Evolutionary conservation across 2,113 vertebrate species (phyloP).

Genomic region (Phylloscopus whistleri): DNA sequence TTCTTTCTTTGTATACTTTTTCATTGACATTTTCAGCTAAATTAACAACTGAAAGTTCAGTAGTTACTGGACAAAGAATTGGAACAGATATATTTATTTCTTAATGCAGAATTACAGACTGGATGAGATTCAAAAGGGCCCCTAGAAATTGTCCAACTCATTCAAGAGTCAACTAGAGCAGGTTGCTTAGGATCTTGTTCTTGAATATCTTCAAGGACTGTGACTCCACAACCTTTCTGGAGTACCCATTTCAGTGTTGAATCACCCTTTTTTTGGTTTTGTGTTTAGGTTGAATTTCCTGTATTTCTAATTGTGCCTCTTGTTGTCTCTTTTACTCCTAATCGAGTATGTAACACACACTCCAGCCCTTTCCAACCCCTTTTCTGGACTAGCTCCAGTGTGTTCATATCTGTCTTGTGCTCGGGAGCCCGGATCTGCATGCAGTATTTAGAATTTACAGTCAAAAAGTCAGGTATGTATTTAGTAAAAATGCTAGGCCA

Average conservation of each 20-base stretch:
- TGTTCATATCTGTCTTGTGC: neutral
- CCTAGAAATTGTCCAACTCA: neutral
- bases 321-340: neutral
- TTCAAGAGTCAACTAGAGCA: neutral
- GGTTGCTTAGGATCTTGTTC: neutral
- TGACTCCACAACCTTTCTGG: neutral
- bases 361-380: neutral
- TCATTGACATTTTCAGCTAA: neutral
- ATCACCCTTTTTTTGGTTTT: neutral
- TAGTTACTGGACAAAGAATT: neutral
- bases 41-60: neutral
- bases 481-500: neutral
- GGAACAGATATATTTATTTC: neutral
- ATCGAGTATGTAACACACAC: neutral
- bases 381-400: neutral
- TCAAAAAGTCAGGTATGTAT: neutral
- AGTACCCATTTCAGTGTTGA: neutral
- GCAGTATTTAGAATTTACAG: accelerated
- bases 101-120: neutral
- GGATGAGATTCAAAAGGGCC: neutral
- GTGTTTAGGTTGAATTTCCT: neutral
- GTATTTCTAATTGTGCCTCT: neutral
- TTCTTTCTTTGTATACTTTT: neutral
- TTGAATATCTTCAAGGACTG: neutral
- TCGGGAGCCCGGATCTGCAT: accelerated